A percentile compares a stretch with the other conserved stretches of the same genome.
These are phyloP conservation scores for Ferdinandea cuprea DNA, from an alignment of 2,888 invertebrate genomes.

Conservation along the genomic window DNA sequence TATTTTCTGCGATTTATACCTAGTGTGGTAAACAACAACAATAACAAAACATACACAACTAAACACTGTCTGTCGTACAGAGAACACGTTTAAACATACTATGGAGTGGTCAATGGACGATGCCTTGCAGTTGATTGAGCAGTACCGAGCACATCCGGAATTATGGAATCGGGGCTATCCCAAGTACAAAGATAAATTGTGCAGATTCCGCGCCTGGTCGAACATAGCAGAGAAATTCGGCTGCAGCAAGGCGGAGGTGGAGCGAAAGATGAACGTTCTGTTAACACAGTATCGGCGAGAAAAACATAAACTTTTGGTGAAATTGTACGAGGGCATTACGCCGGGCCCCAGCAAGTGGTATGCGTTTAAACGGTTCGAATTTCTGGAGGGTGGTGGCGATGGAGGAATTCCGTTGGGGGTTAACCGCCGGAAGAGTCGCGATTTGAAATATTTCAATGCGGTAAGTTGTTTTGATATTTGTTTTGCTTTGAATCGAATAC, in stretches of 20 bases:
- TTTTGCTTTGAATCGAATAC: background rate
- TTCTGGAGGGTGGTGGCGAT: conserved; percentile 81
- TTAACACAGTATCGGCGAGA: conserved; percentile 82
- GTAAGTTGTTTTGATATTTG: conserved; percentile 77
- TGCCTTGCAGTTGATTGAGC: conserved; percentile 82
- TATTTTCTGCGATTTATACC: conserved; percentile 33
- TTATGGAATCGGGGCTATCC: conserved; percentile 82
- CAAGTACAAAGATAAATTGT: conserved; percentile 82
- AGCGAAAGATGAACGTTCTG: conserved; percentile 82
- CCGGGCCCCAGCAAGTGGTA: conserved; percentile 83
- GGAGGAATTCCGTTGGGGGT: conserved; percentile 68
- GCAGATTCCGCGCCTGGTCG: conserved; percentile 82
- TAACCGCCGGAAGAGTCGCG: conserved; percentile 80
- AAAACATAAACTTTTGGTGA: conserved; percentile 82
- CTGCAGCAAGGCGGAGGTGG: conserved; percentile 82
- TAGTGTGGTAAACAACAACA: conserved; percentile 63
- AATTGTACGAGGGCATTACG: conserved; percentile 81
- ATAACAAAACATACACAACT: no score
- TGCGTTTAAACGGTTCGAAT: conserved; percentile 82
- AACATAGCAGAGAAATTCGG: conserved; percentile 82
- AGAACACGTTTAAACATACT: conserved; percentile 76
- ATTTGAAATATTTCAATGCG: conserved; percentile 82
- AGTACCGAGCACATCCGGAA: conserved; percentile 81
- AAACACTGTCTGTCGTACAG: background rate
- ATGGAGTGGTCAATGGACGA: conserved; percentile 83